Conservation (phyloP, 2,797 vertebrate genomes). For the Hippocampus kuda region DNA sequence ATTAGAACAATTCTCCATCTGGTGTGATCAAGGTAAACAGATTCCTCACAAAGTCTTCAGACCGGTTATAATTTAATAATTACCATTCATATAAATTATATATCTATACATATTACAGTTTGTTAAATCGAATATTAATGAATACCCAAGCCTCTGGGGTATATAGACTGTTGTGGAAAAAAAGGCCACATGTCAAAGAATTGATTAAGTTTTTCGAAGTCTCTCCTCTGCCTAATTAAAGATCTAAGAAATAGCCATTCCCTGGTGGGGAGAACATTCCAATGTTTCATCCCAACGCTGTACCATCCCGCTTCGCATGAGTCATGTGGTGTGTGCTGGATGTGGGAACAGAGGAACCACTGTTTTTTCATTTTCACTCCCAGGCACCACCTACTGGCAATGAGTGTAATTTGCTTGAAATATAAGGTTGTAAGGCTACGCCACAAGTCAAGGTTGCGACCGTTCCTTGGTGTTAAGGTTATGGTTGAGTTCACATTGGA, state of each 20-base stretch:
- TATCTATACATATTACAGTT: constrained; percentile 18
- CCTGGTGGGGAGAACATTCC: constrained; percentile 44
- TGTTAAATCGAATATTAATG: constrained; percentile 48
- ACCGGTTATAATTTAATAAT: background rate
- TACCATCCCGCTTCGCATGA: constrained; percentile 17
- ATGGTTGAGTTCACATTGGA: no score
- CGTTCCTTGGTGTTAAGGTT: no score
- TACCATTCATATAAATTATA: background rate
- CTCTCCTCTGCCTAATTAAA: constrained; percentile 59
- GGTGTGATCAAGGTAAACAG: background rate
- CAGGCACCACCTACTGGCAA: background rate
- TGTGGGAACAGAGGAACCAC: background rate
- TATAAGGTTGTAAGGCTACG: background rate
- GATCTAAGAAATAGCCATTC: constrained; percentile 43
- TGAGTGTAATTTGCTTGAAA: background rate
- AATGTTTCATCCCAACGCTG: constrained; percentile 39
- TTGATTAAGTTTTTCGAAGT: constrained; percentile 58
- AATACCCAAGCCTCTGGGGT: constrained; percentile 21
- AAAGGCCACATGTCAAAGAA: constrained; percentile 50
- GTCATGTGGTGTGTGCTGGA: background rate
- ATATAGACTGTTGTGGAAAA: constrained; percentile 42
- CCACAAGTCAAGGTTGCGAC: background rate
- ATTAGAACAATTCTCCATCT: constrained; percentile 4
- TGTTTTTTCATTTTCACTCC: background rate
- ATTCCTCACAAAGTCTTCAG: background rate